A percentile compares a stretch with the other conserved stretches of the same genome.
These are phyloP conservation scores for Uloborus plumipes DNA, from an alignment of 2,888 invertebrate genomes.

Conservation along the genomic window DNA sequence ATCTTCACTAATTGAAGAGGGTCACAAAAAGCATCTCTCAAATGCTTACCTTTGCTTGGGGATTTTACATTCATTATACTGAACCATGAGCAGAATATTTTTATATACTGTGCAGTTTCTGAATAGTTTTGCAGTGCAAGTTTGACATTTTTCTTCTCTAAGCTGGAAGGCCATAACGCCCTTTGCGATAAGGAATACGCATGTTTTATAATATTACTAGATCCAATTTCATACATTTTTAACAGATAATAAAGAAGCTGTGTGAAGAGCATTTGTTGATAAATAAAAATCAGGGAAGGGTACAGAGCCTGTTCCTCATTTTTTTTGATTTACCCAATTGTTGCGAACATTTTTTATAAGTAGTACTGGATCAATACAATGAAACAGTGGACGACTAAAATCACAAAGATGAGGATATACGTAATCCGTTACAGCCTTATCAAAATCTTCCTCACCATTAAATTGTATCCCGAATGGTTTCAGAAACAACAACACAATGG, in stretches of 20 bases:
- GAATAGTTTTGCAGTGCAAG: constrained; percentile 8
- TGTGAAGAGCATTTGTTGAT: neutral
- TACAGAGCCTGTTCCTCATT: constrained; percentile 9
- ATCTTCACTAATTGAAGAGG: neutral
- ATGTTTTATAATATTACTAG: neutral
- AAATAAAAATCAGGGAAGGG: constrained; percentile 21
- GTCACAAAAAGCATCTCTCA: neutral
- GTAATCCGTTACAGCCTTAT: neutral
- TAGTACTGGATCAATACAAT: constrained; percentile 28
- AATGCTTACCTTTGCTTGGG: constrained; percentile 6
- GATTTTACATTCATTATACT: constrained; percentile 10
- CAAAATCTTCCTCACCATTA: too few species aligned
- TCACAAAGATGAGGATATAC: constrained; percentile 9
- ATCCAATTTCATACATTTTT: neutral
- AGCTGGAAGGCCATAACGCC: neutral
- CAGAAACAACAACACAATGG: too few species aligned
- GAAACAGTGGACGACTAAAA: neutral
- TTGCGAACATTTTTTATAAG: constrained; percentile 25
- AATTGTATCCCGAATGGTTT: too few species aligned
- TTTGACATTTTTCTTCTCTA: constrained; percentile 1
- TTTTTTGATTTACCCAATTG: constrained; percentile 23
- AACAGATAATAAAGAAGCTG: constrained; percentile 10
- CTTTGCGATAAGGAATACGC: neutral
- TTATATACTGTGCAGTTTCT: neutral
- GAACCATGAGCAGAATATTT: constrained; percentile 4